phyloP scores from a whole-genome alignment of 1,140 invertebrate species.

The Tetramorium parvispinum region DNA sequence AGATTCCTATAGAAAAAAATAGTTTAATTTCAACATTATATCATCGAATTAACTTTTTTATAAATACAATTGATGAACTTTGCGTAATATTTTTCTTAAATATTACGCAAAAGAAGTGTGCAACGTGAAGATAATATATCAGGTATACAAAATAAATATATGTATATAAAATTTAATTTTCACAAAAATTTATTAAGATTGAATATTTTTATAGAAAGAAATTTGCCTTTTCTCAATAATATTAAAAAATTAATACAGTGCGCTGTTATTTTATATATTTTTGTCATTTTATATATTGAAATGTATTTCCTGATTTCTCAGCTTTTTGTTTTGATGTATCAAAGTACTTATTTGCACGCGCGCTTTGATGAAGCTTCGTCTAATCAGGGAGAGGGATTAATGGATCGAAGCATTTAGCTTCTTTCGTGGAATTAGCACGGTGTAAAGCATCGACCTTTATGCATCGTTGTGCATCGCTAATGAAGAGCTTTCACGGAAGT shows the following conservation, averaged over 20 bases:
- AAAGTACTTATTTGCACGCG: background rate
- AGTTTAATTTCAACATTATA: background rate
- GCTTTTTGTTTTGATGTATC: background rate
- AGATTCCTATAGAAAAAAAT: background rate
- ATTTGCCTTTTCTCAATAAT: background rate
- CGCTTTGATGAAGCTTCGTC: background rate
- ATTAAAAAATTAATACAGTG: background rate
- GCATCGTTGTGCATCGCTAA: slow-evolving; percentile 53
- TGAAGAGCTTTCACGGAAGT: slow-evolving; percentile 59
- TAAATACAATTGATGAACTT: background rate
- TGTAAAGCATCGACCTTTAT: slow-evolving; percentile 49
- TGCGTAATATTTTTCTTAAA: background rate
- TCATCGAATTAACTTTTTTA: background rate
- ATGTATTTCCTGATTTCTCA: background rate
- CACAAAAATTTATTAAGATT: background rate
- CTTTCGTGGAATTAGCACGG: slow-evolving; percentile 35
- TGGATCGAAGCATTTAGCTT: slow-evolving; percentile 20
- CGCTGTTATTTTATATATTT: too few relatives aligned
- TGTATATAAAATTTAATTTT: slow-evolving; percentile 4
- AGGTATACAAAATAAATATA: background rate
- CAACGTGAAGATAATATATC: background rate
- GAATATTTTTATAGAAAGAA: background rate
- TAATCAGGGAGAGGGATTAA: slow-evolving; percentile 15
- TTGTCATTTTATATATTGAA: background rate
- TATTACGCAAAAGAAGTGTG: too few relatives aligned